A percentile compares a stretch with the other conserved stretches of the same genome.
phyloP scores from a whole-genome alignment of 2,113 vertebrate species.

The Rhipidura dahli region DNA sequence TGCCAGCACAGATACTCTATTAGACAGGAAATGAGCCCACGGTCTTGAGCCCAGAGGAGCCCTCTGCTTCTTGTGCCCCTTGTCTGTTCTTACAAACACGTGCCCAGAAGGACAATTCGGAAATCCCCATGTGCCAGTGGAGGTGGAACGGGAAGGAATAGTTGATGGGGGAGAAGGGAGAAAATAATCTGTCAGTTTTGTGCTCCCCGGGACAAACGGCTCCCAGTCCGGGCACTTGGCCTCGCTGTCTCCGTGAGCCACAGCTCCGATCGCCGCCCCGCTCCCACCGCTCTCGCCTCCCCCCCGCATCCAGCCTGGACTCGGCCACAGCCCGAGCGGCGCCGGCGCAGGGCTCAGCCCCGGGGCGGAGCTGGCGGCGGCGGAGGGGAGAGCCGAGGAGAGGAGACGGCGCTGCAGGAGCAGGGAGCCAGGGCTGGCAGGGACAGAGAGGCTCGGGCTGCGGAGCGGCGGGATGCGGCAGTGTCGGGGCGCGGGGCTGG shows the following conservation, averaged over 20 bases:
- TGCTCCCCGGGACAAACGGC: too few species aligned
- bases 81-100: not conserved
- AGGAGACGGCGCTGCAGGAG: fast-evolving
- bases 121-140: not conserved
- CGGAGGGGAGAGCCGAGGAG: fast-evolving
- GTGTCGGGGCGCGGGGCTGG: not conserved
- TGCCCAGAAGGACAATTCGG: not conserved
- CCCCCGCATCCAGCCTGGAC: too few species aligned
- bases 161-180: too few species aligned
- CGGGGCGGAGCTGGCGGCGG: not conserved
- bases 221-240: too few species aligned
- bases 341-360: fast-evolving
- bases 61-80: not conserved
- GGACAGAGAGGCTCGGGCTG: fast-evolving
- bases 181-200: too few species aligned
- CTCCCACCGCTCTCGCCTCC: too few species aligned
- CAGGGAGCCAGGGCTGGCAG: not conserved
- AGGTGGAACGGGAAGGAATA: too few species aligned
- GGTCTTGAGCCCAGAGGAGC: not conserved
- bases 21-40: not conserved
- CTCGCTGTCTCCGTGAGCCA: too few species aligned
- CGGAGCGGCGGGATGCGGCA: not conserved
- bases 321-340: fast-evolving
- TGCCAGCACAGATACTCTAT: not conserved
- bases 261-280: too few species aligned